Evolutionary conservation across 2,888 invertebrate species (phyloP), one percentile per base, ranked within the genome.

Genomic region (Agelastica alni): DNA sequence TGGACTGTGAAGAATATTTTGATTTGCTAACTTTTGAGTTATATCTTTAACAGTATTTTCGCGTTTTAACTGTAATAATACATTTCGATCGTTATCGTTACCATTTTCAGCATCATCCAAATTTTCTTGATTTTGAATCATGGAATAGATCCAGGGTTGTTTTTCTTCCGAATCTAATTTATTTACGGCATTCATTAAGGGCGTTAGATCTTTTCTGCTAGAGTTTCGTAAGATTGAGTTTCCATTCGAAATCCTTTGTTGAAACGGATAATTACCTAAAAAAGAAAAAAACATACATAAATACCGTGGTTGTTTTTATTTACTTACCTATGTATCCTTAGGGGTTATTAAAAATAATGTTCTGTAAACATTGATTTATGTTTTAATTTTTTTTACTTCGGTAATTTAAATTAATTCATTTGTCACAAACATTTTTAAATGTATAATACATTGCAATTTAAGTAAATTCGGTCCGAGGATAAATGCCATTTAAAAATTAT

Each of bases 1-100:
- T 10, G 75, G 74, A 62, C 77, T 80, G 51, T 81, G 80, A 54
- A 84, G 74, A 49, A 82, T 78, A 70, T 81, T 83, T 67, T 91
- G 85, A 69, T 85, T 89, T 30, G 89, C 86, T 61, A 93, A 77
- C 76, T 91, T 90, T 74, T 93, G 91, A 31, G 92, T 92, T 58
- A 93, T 79, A 78, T 93, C 93, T 78, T 92, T 92, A 42, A 93
- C 93, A 42, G 91, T 91, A 70, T 89, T 89, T 76, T 93, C 92
- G 61, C 89, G 83, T 71, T 89, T 89, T 45, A 91, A 74, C 63
- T 90, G 83, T 54, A 88, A 77, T 55, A 86, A 80, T 67, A 88
- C 79, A 68, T 82, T 81, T 66, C 75, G 70, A 13, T 77, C 76
- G 64, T 81, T 77, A 63, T 77, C 77, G 71, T 79, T 79, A 64